Evolutionary conservation across 2,797 vertebrate genomes (phyloP), one percentile per base, ranked within the genome.

Genomic region (Taenioides sp.): DNA sequence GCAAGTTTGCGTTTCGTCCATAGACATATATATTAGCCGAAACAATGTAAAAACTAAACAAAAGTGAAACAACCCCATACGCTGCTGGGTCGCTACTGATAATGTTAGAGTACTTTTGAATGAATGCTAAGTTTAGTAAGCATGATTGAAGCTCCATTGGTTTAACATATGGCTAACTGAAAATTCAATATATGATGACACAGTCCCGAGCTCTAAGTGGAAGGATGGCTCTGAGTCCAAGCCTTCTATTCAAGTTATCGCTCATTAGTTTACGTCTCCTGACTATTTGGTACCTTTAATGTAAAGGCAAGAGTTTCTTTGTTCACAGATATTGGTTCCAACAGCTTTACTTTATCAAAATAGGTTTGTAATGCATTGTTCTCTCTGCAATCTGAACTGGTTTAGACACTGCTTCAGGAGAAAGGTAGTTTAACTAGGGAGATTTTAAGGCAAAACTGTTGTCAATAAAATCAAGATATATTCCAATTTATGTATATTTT

Each of bases 301-400:
- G 81, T 89, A 87, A 92, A 93, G 86, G 89, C 88, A 86, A 84
- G 79, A 70, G 78, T 84, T 87, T 88, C 70, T 87, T 89, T 84
- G 82, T 87, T 92, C 91, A 91, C 90, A 92, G 89, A 91, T 88
- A 88, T 82, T 87, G 89, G 88, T 92, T 90, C 87, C 86, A 82
- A 89, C 90, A 89, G 89, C 83, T 87, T 86, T 79, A 81, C 80
- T 83, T 37, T 80, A 81, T 84, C 76, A 83, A 89, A 89, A 89
- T 80, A 83, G 80, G 78, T 89, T 85, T 79, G 72, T 78, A 78
- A 84, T 89, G 82, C 82, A 89, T 78, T 76, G 77, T 84, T 88
- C 81, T 75, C 67, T 81, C 82, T 68, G 79, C 60, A 54, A 84
- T 83, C 82, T 81, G 77, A 88, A 80, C 78, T 76, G 75, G 77